These are phyloP conservation scores for Numenius arquata DNA, from an alignment of 2,113 vertebrate species.

Conservation along the genomic window DNA sequence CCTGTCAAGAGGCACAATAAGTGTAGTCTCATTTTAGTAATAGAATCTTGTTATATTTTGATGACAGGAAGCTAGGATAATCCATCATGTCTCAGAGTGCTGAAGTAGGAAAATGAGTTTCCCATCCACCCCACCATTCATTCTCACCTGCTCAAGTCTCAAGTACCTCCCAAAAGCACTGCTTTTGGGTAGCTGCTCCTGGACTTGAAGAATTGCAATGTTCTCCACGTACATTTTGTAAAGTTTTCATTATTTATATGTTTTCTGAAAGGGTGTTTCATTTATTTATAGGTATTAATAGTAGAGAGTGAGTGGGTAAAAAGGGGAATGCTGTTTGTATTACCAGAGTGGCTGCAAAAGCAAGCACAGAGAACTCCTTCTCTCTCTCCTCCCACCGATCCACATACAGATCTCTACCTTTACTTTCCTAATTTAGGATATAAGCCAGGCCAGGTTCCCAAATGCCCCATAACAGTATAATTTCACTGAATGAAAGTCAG, in stretches of 20 bases:
- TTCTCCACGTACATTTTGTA: neutral
- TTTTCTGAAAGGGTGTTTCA: neutral
- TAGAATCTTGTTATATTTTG: neutral
- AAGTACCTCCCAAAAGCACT: neutral
- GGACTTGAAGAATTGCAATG: neutral
- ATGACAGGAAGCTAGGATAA: neutral
- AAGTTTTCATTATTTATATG: neutral
- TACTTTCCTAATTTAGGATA: neutral
- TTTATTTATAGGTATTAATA: neutral
- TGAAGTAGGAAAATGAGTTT: neutral
- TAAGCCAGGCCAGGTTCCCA: neutral
- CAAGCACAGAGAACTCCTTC: neutral
- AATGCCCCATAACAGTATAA: neutral
- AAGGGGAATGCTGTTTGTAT: neutral
- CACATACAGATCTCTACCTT: neutral
- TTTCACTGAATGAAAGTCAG: neutral
- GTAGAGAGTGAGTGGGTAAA: neutral
- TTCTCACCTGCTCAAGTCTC: neutral
- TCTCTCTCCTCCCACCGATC: neutral
- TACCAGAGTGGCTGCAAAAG: neutral
- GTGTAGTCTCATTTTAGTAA: neutral
- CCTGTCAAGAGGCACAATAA: neutral
- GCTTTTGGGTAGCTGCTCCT: neutral
- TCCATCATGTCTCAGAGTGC: neutral
- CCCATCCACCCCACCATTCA: neutral